phyloP scores from a whole-genome alignment of 2,888 invertebrate genomes.

The Pristionchus entomophagus region DNA sequence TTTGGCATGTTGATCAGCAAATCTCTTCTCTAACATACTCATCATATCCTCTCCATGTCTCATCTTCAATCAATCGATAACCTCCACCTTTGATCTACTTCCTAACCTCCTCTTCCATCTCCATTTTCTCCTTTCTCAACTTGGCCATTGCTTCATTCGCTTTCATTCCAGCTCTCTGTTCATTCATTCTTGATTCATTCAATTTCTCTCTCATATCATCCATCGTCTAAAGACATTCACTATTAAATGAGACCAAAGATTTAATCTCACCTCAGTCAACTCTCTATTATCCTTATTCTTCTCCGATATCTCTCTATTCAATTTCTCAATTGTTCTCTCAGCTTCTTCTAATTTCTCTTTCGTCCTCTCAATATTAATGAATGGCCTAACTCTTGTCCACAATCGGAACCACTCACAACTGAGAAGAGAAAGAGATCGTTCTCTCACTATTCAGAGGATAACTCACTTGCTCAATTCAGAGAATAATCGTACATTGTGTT shows the following conservation, averaged over 20 bases:
- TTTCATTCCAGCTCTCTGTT: conserved; percentile 13
- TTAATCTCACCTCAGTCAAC: background rate
- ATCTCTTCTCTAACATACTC: conserved; percentile 67
- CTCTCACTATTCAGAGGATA: background rate
- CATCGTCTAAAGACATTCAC: conserved; percentile 2
- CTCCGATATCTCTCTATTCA: conserved; percentile 8
- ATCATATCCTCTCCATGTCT: conserved; percentile 70
- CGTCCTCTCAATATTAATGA: conserved; percentile 43
- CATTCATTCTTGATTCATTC: conserved; percentile 28
- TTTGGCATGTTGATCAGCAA: conserved; percentile 73
- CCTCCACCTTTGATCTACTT: background rate
- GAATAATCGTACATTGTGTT: conserved; percentile 66
- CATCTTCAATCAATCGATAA: conserved; percentile 50
- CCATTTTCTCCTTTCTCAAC: conserved; percentile 45
- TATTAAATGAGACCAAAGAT: no score
- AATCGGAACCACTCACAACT: conserved; percentile 45
- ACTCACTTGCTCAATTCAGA: conserved; percentile 48
- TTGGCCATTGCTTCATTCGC: conserved; percentile 32
- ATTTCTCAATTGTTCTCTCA: conserved; percentile 3
- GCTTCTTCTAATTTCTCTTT: conserved; percentile 42
- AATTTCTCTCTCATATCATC: conserved; percentile 17
- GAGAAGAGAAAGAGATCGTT: background rate
- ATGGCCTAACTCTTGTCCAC: conserved; percentile 40
- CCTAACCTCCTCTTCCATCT: conserved; percentile 50
- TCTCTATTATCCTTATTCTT: conserved; percentile 53